A percentile compares a stretch with the other conserved stretches of the same genome.
Evolutionary conservation across 2,888 invertebrate species (phyloP).

Genomic region (Chymomyza caudatula): DNA sequence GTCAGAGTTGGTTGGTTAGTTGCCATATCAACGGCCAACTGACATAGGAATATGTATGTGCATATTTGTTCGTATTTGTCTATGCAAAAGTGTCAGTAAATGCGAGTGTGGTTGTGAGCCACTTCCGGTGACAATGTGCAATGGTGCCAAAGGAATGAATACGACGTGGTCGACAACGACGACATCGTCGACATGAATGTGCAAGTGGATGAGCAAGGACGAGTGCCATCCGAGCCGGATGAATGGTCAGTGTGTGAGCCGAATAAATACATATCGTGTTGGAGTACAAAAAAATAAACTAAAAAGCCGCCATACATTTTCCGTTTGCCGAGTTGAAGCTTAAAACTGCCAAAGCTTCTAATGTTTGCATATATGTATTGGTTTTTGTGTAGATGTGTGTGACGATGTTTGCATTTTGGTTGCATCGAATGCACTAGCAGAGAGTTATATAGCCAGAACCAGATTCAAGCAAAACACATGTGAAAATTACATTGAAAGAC

Average conservation of each 20-base stretch:
- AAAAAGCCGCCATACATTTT: neutral
- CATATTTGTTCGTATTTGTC: constrained; percentile 9
- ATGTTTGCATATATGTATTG: neutral
- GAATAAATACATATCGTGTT: neutral
- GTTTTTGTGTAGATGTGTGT: neutral
- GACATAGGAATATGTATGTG: constrained; percentile 32
- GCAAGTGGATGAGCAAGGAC: constrained; percentile 14
- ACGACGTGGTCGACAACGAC: constrained; percentile 17
- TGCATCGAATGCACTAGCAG: neutral
- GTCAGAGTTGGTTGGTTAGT: constrained; percentile 5
- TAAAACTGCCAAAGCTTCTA: neutral
- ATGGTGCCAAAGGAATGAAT: constrained; percentile 52
- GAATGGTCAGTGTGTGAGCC: constrained; percentile 43
- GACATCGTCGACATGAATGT: constrained; percentile 43
- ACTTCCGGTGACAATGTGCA: constrained; percentile 72
- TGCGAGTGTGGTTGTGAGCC: constrained; percentile 39
- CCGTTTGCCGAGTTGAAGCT: neutral
- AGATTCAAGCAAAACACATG: constrained; percentile 52
- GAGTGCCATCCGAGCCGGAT: constrained; percentile 37
- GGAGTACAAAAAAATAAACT: neutral
- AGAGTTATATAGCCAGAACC: neutral
- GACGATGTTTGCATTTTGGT: neutral
- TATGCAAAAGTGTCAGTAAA: constrained; percentile 4
- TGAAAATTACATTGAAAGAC: constrained; percentile 59
- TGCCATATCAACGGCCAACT: constrained; percentile 62